Percentiles rank a stretch among this genome's conserved stretches.
These are phyloP conservation scores for Pocillopora grandis DNA, from an alignment of 92 coral and sea anemone genomes.

Conservation along the genomic window DNA sequence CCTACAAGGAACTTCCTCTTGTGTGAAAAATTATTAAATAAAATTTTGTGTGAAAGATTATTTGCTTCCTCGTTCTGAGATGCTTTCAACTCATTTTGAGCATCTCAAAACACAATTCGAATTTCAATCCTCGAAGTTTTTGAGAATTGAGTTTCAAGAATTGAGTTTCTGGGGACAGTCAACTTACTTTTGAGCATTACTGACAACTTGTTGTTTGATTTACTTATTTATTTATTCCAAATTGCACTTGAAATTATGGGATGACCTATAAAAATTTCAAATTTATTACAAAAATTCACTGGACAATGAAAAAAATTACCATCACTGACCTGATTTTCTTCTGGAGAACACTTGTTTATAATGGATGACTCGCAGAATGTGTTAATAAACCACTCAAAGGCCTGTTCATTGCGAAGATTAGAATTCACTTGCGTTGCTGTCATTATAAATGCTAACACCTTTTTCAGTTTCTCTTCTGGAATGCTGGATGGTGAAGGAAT, in stretches of 20 bases:
- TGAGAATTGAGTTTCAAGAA: no score
- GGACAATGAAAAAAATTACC: no score
- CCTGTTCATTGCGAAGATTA: conserved; percentile 7
- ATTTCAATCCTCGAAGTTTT: no score
- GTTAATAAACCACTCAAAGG: conserved; percentile 30
- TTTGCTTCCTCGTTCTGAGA: not conserved
- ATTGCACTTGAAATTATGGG: fast-evolving
- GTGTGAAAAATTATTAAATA: not conserved
- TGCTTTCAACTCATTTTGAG: no score
- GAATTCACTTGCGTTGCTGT: conserved; percentile 41
- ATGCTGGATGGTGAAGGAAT: conserved; percentile 33
- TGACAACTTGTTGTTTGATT: no score
- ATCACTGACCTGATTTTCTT: conserved; percentile 21
- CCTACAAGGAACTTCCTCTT: not conserved
- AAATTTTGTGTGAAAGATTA: not conserved
- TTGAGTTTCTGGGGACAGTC: no score
- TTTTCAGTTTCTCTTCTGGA: conserved; percentile 26
- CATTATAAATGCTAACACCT: conserved; percentile 42
- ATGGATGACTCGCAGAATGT: conserved; percentile 24
- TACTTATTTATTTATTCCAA: no score
- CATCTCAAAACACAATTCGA: no score
- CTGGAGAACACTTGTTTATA: not conserved
- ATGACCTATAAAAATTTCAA: no score
- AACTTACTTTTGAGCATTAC: no score
- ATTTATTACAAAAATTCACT: no score